Base-by-base conservation (phyloP, 2,797 vertebrate genomes). In the Coregonus ussuriensis region DNA sequence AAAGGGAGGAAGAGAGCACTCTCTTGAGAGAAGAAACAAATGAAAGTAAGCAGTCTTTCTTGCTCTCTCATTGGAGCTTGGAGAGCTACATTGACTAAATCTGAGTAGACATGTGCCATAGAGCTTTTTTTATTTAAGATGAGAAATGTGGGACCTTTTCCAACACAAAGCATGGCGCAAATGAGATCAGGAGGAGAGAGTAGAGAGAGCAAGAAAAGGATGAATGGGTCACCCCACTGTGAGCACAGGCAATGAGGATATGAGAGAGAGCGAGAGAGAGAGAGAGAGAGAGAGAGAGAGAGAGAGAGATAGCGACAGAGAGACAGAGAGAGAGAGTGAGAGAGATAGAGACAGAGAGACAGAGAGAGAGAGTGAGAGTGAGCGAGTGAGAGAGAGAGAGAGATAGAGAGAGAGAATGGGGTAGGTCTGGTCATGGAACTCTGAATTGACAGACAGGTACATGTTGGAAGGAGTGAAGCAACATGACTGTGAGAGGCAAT, bases 401-500 rank as follows among this genome's bases (percentile, higher is more conserved):
- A 14, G 13, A 7, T 2, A 47, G 14, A 33, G 33, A 18, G 31
- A 14, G 47, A 71, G 14, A 14, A 0, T 21, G 13, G 11, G 21
- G 21, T 5, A 11, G 70, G 14, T 29, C 21, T 52, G 47, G 41
- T 3, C 9, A 52, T 21, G 25, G 54, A 74, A 62, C 54, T 37
- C 18, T 62, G 31, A 1, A n/a, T 62, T 74, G 54, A 74, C 53
- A 74, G 72, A 21, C 72, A 74, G 72, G 72, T 74, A 37, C 54
- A 74, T 73, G 54, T 59, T 74, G 31, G 72, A 74, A 21, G 31
- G 54, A 73, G 31, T 31, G 71, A 59, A 62, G 31, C 33, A 74
- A 74, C 52, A 56, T 21, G 33, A 74, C n/a, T 74, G 72, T 62
- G 72, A 62, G 54, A 73, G 72, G 31, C 54, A 74, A 94, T 89